Percentiles rank a stretch among this genome's conserved stretches.
Evolutionary conservation across 2,113 vertebrate genomes (phyloP).

Genomic region (Ranitomeya variabilis): DNA sequence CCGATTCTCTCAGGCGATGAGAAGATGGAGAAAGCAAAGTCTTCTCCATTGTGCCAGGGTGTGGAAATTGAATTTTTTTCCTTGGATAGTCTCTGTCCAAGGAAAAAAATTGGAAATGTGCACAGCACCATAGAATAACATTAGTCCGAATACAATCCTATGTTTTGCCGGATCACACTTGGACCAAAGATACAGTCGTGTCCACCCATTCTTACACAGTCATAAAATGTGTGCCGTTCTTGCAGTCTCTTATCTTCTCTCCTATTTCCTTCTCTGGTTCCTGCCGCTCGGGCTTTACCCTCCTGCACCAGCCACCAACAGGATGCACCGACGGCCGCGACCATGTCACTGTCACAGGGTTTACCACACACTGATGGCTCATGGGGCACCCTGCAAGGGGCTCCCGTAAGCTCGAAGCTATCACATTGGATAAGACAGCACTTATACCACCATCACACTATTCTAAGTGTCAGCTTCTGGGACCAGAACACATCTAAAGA

Average conservation of each 20-base stretch:
- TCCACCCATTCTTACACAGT: background rate
- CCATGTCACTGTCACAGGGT: conserved; percentile 46
- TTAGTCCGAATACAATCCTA: too few relatives aligned
- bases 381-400: conserved; percentile 13
- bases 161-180: too few relatives aligned
- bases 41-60: too few relatives aligned
- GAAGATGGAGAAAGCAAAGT: too few relatives aligned
- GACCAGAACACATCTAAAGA: background rate
- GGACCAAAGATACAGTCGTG: too few relatives aligned
- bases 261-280: conserved; percentile 43
- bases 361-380: conserved; percentile 7
- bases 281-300: conserved; percentile 13
- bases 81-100: background rate
- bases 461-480: background rate
- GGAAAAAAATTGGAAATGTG: too few relatives aligned
- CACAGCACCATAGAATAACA: too few relatives aligned
- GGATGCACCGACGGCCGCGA: conserved; percentile 34
- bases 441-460: background rate
- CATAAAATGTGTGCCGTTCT: too few relatives aligned
- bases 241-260: conserved; percentile 14
- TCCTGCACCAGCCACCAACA: conserved; percentile 31
- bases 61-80: background rate
- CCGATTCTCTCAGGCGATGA: too few relatives aligned
- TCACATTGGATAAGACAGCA: conserved; percentile 33
- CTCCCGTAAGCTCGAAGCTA: conserved; percentile 42